Base-by-base conservation (phyloP, 1,140 invertebrate genomes). In the Paraescarpia echinospica region DNA sequence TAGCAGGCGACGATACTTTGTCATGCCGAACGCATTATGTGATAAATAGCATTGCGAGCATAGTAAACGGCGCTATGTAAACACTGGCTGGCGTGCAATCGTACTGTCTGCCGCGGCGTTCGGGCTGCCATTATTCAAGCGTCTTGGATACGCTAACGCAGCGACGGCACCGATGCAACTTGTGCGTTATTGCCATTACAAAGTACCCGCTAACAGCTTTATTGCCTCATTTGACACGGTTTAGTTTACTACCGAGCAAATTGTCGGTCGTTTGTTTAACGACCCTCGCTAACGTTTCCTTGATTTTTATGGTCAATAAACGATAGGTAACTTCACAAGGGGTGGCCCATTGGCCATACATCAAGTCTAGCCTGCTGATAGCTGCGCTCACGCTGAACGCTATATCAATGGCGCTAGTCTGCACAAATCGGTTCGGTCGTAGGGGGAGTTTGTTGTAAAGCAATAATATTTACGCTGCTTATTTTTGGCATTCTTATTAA, bases 261-360 rank as follows among this genome's bases (percentile, higher is more conserved):
- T 77, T 77, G 59, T 77, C 59, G 59, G 8, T 77, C 59, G 59
- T 77, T 77, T 77, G 59, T 77, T 77, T 77, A 77, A 77, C 59
- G 59, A 77, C 59, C 22, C 59, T 31, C 59, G 59, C 59, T 77
- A 77, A 77, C 59, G 59, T 77, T 77, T 77, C 59, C 59, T 77
- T 77, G 59, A 77, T 77, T 77, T 77, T 77, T 77, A 77, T 77
- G 59, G 59, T 77, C 59, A 77, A 77, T 77, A 77, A 77, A 77
- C 59, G 59, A 77, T 77, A 77, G 59, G 59, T 77, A 77, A 77
- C 59, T 6, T 77, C 59, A 77, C 59, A 18, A 77, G 59, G 59
- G 59, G 59, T 77, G 59, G 12, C 59, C 59, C 59, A 27, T 77
- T 77, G 59, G 59, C 59, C 59, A 77, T 77, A 77, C 22, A 77